phyloP scores from a whole-genome alignment of 1,140 invertebrate genomes.

The Hypothenemus hampei region DNA sequence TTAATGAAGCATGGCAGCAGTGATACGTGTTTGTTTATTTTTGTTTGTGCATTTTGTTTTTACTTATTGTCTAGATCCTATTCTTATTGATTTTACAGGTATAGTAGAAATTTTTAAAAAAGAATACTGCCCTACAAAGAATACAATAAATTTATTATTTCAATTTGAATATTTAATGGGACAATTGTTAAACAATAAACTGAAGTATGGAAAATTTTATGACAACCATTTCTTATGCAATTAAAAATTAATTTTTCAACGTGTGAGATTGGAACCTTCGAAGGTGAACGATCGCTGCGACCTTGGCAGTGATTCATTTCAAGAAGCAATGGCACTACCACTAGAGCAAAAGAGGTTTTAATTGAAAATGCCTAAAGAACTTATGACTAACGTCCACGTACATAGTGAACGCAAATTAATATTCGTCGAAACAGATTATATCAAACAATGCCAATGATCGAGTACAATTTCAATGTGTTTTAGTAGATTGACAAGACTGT shows the following conservation, averaged over 20 bases:
- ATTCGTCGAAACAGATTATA: too few species aligned
- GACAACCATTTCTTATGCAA: not conserved
- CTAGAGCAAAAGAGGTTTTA: too few species aligned
- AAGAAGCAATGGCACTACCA: slow-evolving; percentile 4
- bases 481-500: slow-evolving; percentile 1
- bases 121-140: too few species aligned
- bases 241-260: slow-evolving; percentile 3
- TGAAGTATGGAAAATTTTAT: not conserved
- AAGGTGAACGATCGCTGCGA: slow-evolving; percentile 19
- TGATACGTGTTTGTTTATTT: slow-evolving; percentile 30
- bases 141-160: not conserved
- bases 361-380: too few species aligned
- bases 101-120: slow-evolving; percentile 1
- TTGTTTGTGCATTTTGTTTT: slow-evolving; percentile 25
- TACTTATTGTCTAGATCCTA: slow-evolving; percentile 15
- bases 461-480: too few species aligned
- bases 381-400: too few species aligned
- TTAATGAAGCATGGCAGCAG: slow-evolving; percentile 27
- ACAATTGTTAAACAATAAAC: not conserved
- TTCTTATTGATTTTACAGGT: slow-evolving; percentile 32
- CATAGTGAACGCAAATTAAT: too few species aligned
- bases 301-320: slow-evolving; percentile 23
- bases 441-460: too few species aligned
- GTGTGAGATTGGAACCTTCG: slow-evolving; percentile 3
- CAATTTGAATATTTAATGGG: not conserved